These are phyloP conservation scores for Muscina levida DNA, from an alignment of 2,888 invertebrate species.

Conservation along the genomic window DNA sequence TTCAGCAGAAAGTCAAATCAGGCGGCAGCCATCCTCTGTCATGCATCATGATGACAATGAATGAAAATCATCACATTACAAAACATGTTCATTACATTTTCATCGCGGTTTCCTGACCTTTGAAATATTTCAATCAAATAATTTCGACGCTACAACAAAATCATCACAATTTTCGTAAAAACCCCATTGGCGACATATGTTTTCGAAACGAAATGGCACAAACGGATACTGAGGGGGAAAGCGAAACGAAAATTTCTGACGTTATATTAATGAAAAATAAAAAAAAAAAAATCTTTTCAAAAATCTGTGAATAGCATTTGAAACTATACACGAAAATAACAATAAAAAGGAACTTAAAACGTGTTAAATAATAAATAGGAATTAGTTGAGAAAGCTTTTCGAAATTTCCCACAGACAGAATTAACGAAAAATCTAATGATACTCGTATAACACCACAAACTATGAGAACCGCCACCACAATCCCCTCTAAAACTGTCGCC, in stretches of 20 bases:
- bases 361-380: constrained; percentile 19
- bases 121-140: constrained; percentile 27
- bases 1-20: background rate
- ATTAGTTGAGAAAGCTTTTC: constrained; percentile 35
- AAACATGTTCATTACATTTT: constrained; percentile 9
- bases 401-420: constrained; percentile 56
- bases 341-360: constrained; percentile 20
- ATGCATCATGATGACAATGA: no score
- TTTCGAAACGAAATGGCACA: background rate
- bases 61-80: background rate
- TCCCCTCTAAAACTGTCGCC: constrained; percentile 51
- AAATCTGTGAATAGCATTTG: background rate
- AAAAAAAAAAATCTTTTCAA: background rate
- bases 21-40: no score
- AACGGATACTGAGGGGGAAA: no score
- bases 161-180: background rate
- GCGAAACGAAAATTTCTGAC: no score
- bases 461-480: constrained; percentile 3
- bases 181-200: background rate
- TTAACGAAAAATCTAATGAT: background rate
- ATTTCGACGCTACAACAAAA: background rate
- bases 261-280: no score
- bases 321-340: background rate
- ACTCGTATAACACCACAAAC: no score
- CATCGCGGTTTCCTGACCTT: constrained; percentile 26